Conservation (phyloP, 2,113 vertebrate species). For the Centrocercus urophasianus region DNA sequence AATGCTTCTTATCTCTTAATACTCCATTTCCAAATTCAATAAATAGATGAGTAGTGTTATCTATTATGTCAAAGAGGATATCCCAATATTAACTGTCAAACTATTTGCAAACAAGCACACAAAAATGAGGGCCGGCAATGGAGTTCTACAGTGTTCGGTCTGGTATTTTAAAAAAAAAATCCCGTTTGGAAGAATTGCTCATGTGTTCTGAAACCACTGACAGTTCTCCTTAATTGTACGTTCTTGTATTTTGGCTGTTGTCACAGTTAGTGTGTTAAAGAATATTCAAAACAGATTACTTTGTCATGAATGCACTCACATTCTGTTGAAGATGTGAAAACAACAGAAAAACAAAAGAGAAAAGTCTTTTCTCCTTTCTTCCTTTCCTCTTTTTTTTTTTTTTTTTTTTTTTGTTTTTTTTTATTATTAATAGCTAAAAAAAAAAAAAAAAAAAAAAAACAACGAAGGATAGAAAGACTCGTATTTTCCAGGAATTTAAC, state of each 20-base stretch:
- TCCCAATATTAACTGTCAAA: not conserved
- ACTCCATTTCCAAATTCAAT: not conserved
- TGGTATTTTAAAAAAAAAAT: not conserved
- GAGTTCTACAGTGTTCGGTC: not conserved
- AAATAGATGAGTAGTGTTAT: not conserved
- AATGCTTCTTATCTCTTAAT: not conserved
- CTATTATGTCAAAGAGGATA: not conserved
- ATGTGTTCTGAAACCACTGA: not conserved
- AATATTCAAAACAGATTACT: not conserved
- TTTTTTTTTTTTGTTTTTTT: not conserved
- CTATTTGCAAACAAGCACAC: not conserved
- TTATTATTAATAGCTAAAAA: no score
- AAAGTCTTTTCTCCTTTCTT: not conserved
- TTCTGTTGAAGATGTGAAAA: not conserved
- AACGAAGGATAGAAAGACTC: constrained; percentile 4
- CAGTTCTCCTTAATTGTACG: not conserved
- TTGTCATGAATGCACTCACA: not conserved
- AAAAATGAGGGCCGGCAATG: not conserved
- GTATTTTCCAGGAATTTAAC: constrained; percentile 40
- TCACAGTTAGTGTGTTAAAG: not conserved
- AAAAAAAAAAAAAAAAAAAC: no score
- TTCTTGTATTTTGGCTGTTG: not conserved
- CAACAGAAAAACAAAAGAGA: not conserved
- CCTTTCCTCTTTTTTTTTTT: no score
- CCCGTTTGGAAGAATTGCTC: not conserved